Base-by-base conservation (phyloP, 2,888 invertebrate genomes). In the Oligia latruncula region DNA sequence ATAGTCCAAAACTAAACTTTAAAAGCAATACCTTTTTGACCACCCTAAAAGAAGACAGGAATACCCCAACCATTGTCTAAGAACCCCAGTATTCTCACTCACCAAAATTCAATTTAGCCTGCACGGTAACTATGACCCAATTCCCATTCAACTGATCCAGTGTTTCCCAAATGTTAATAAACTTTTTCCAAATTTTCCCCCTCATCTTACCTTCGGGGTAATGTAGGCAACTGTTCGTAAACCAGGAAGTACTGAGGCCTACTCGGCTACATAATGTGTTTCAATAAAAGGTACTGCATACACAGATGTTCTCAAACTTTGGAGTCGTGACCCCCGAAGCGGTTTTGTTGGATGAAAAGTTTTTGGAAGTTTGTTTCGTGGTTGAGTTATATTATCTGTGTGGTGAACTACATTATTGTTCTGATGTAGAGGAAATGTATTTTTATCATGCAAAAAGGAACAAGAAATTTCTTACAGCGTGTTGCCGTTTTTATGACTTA, bases 241-340 rank as follows among this genome's bases (percentile, higher is more conserved):
- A 85, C 78, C 66, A 77, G 82, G 78, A 87, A 82, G 77, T 80
- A 78, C 77, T 62, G 76, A 81, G 75, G 80, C 81, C 72, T 81
- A 77, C 52, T 58, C 60, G 40, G 66, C 60, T 78, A 82, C 66
- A 84, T 89, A 83, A 85, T 82, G 81, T 86, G 84, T 82, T 83
- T 79, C 82, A 86, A 90, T 89, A 88, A 89, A 89, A 87, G 74
- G 82, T 85, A 81, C 76, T 80, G 84, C 76, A 79, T 58, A 75
- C 65, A 68, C 85, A 71, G 70, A 74, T 74, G 64, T 66, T 78
- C 83, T 84, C 86, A 85, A 87, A 81, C 49, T 80, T 87, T 83
- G 64, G 13, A 23, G 20, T 72, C 13, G n/a, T 43, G 74, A 40
- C 15, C 65, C 74, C 73, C 40, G 43, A 70, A 73, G 66, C 78